Conservation (phyloP, 2,888 invertebrate genomes). For the Metopia argyrocephala region DNA sequence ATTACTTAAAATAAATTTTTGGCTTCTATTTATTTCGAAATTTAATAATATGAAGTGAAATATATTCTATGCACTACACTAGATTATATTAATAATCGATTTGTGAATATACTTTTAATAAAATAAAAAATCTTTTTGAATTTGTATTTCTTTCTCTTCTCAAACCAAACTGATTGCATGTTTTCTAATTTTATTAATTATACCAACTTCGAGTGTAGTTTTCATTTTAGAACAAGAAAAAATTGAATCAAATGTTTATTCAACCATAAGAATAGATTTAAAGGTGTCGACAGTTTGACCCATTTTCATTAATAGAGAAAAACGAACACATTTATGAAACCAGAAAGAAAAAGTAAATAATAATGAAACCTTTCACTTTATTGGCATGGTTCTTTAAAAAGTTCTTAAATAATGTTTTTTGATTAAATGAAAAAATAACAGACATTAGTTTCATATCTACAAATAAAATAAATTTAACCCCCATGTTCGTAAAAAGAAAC, state of each 20-base stretch:
- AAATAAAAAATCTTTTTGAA: background rate
- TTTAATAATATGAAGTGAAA: background rate
- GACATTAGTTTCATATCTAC: no score
- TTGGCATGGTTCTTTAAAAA: background rate
- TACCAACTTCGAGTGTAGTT: no score
- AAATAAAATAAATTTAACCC: no score
- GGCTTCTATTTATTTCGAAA: background rate
- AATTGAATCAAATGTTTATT: background rate
- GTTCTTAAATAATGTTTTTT: no score
- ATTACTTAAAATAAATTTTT: constrained; percentile 22
- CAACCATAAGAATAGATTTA: background rate
- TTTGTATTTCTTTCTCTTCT: background rate
- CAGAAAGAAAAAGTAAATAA: background rate
- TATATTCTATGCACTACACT: no score
- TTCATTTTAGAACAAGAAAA: no score
- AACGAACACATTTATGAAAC: background rate
- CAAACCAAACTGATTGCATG: background rate
- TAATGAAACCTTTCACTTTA: constrained; percentile 12
- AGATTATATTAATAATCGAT: background rate
- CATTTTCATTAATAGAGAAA: background rate
- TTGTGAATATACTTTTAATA: background rate
- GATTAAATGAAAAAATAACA: no score
- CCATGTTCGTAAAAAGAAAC: no score
- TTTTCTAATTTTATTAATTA: no score
- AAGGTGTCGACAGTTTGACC: constrained; percentile 10